Base-by-base conservation (phyloP, 2,113 vertebrate genomes). In the Amphilophus citrinellus region DNA sequence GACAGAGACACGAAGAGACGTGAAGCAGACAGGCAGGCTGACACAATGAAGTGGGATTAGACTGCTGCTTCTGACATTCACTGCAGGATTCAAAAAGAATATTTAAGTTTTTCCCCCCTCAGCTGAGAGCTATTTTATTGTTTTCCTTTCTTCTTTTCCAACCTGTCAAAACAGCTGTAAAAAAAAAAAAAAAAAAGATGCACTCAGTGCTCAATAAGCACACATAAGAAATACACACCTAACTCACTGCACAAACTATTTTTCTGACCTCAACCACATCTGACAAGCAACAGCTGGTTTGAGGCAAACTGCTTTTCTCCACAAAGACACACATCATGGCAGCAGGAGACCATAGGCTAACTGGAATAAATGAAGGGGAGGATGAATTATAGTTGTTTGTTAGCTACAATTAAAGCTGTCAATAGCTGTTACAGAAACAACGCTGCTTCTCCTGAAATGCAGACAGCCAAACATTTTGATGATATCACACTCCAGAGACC, bases 331-430 rank as follows among this genome's bases (percentile, higher is more conserved):
- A 63, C 73, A 24, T 61, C 3, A 14, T 14, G 47, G 79, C 37
- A 18, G 35, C 89, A 62, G 65, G 87, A 84, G 84, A 90, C 62
- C 7, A 5, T 0, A 10, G 62, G 83, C 89, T 94, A 91, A 93
- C 87, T 86, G 85, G 76, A 65, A 76, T 63, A 90, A 93, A 92
- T 81, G 77, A 90, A 91, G 85, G 91, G 87, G 83, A 88, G 84
- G 87, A 87, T 59, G 71, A 84, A 89, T 86, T 83, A 76, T 86
- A 60, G 85, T 80, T 86, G 88, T 86, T 88, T 93, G 87, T 93
- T 92, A 88, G 84, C 73, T 17, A 65, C 88, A 93, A 94, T 95
- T 93, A 94, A 75, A 87, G 86, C 65, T 89, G 91, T 91, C 95
- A 83, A 92, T 93, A 93, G 78, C 18, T 78, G 91, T 95, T 94